phyloP scores from a whole-genome alignment of 2,888 invertebrate species.

The Drosophila paranaensis region DNA sequence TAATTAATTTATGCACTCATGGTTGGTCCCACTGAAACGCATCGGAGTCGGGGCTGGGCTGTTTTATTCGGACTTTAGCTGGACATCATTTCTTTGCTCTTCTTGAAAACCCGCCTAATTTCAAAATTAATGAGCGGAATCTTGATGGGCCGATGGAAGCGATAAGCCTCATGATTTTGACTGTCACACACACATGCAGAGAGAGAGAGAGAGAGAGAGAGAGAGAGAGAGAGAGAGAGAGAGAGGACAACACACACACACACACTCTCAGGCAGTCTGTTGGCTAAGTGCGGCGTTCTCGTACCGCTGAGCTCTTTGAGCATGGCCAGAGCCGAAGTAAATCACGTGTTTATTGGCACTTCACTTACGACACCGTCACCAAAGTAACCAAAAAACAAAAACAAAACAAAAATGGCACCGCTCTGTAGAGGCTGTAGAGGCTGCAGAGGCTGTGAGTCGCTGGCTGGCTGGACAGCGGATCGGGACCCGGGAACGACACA shows the following conservation, averaged over 20 bases:
- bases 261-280: constrained; percentile 26
- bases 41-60: constrained; percentile 45
- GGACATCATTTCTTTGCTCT: constrained; percentile 73
- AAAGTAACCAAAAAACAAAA: constrained; percentile 34
- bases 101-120: constrained; percentile 83
- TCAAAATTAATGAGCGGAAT: constrained; percentile 84
- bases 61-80: constrained; percentile 61
- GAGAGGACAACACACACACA: constrained; percentile 39
- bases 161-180: constrained; percentile 81
- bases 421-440: constrained; percentile 46
- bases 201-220: not conserved
- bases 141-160: constrained; percentile 82
- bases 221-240: constrained; percentile 2
- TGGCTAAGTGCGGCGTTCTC: constrained; percentile 47
- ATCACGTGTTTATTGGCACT: constrained; percentile 84
- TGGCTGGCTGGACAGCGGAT: constrained; percentile 19
- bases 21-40: constrained; percentile 66
- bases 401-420: constrained; percentile 73
- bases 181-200: constrained; percentile 70
- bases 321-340: constrained; percentile 72
- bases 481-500: constrained; percentile 35
- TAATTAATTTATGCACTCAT: constrained; percentile 84
- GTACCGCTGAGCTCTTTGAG: constrained; percentile 48
- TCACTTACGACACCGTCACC: constrained; percentile 78
- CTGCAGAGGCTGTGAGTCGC: constrained; percentile 35